Evolutionary conservation across 2,888 invertebrate species (phyloP).

Genomic region (Rhopalosiphum nymphaeae): DNA sequence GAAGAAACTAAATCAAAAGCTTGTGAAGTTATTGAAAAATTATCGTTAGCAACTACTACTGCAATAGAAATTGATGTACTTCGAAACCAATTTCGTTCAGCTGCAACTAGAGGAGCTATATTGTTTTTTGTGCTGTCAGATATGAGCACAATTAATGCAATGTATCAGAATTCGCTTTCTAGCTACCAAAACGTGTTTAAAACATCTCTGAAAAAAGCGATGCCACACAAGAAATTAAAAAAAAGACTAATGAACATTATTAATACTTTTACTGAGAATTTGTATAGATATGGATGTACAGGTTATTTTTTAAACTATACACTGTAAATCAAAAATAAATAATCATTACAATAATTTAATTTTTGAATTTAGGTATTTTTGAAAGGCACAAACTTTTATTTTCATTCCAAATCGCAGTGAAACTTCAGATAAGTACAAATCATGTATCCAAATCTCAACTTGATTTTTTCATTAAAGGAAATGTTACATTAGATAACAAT

Average conservation of each 20-base stretch:
- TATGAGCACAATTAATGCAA: conserved; percentile 88
- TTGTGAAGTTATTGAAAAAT: conserved; percentile 79
- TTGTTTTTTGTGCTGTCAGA: conserved; percentile 91
- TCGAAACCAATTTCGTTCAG: conserved; percentile 87
- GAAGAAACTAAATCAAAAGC: conserved; percentile 93
- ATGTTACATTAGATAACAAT: conserved; percentile 81
- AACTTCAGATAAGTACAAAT: conserved; percentile 80
- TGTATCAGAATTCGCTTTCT: conserved; percentile 93
- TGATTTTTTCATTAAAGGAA: conserved; percentile 88
- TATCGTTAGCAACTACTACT: conserved; percentile 82
- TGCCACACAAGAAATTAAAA: conserved; percentile 82
- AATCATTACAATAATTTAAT: neutral
- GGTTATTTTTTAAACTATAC: conserved; percentile 70
- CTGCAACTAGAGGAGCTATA: conserved; percentile 88
- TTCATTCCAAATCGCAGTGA: conserved; percentile 91
- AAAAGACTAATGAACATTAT: conserved; percentile 86
- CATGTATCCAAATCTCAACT: conserved; percentile 79
- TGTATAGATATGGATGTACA: conserved; percentile 92
- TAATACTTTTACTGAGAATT: conserved; percentile 85
- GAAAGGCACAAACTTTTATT: conserved; percentile 83
- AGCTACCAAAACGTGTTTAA: conserved; percentile 89
- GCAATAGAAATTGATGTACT: conserved; percentile 85
- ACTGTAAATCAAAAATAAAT: neutral
- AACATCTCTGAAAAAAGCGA: conserved; percentile 83
- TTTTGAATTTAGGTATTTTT: conserved; percentile 44